Percentiles rank a stretch among this genome's conserved stretches.
Conservation (phyloP, 2,113 vertebrate genomes). For the Rhinolophus sinicus region DNA sequence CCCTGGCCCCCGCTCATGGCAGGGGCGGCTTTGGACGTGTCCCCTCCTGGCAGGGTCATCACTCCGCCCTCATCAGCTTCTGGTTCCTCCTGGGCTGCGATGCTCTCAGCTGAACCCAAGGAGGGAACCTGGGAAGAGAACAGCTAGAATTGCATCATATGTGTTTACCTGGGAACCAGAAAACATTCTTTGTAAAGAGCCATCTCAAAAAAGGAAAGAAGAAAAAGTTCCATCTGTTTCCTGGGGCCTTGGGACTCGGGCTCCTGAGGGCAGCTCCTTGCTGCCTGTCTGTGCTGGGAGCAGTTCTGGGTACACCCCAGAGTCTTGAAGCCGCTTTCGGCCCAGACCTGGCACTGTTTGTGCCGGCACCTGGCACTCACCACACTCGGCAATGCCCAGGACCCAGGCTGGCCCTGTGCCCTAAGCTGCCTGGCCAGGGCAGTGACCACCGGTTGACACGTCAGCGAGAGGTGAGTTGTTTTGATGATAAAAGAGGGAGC, state of each 20-base stretch:
- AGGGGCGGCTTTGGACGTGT: fast-evolving
- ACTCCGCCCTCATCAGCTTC: fast-evolving
- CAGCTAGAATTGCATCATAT: neutral
- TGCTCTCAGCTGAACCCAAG: neutral
- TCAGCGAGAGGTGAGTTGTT: neutral
- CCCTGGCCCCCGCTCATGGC: neutral
- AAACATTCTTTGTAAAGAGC: neutral
- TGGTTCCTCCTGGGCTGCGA: neutral
- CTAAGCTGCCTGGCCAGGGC: neutral
- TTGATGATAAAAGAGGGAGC: neutral
- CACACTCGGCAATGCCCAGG: neutral
- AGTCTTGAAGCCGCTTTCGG: neutral
- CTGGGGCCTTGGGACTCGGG: fast-evolving
- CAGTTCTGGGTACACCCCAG: fast-evolving
- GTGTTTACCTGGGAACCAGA: neutral
- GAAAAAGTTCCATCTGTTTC: neutral
- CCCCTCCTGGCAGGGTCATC: fast-evolving
- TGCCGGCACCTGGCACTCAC: neutral
- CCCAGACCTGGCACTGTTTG: fast-evolving
- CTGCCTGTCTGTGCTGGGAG: neutral
- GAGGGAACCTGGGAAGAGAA: neutral
- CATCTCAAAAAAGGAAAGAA: neutral
- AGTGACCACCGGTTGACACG: neutral
- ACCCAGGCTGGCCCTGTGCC: neutral
- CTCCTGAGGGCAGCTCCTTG: fast-evolving